Conservation (phyloP, 2,797 vertebrate species). For the Rhinogobio ventralis region DNA sequence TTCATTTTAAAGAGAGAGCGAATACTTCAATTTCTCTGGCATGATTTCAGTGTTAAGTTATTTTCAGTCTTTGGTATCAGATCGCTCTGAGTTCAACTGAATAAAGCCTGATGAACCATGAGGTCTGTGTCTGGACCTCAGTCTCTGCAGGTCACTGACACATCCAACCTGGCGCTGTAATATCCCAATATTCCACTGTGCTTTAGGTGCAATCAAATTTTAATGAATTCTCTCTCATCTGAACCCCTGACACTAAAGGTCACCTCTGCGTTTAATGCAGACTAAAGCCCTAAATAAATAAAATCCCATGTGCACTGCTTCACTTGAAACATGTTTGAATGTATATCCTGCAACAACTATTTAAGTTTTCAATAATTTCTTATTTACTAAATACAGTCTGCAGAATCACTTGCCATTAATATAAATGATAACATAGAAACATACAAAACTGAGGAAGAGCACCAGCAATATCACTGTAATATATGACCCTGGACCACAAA, state of each 20-base stretch:
- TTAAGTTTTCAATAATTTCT: background rate
- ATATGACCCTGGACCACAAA: too few relatives aligned
- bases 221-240: constrained; percentile 68
- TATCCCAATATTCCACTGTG: constrained; percentile 65
- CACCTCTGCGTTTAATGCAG: constrained; percentile 62
- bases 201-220: constrained; percentile 75
- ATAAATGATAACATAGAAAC: background rate
- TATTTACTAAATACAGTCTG: background rate
- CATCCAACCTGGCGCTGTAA: constrained; percentile 54
- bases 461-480: background rate
- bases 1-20: background rate
- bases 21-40: background rate
- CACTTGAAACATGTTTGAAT: constrained; percentile 46
- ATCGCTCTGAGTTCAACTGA: constrained; percentile 34
- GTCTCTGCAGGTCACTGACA: constrained; percentile 53
- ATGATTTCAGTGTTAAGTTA: background rate
- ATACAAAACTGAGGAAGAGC: background rate
- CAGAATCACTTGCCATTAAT: background rate
- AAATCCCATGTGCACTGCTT: constrained; percentile 43
- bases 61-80: background rate
- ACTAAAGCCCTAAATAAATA: constrained; percentile 40
- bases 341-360: constrained; percentile 30
- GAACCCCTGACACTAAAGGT: constrained; percentile 66
- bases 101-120: constrained; percentile 35
- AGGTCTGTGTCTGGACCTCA: constrained; percentile 42